Percentiles rank a stretch among this genome's conserved stretches.
Evolutionary conservation across 2,113 vertebrate species (phyloP).

Genomic region (Notarius quadriscutis): DNA sequence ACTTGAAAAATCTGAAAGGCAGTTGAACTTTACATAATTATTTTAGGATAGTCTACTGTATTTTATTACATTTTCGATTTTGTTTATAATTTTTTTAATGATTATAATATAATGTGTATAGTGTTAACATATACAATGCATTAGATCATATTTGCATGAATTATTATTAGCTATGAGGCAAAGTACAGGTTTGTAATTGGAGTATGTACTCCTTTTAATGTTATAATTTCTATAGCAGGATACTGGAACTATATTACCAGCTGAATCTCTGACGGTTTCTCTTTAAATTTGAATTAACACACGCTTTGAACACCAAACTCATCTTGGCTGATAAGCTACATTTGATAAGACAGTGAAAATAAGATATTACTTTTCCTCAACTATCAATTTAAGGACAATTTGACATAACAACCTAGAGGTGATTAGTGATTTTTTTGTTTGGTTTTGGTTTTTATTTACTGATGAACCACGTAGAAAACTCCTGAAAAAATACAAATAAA

Average conservation of each 20-base stretch:
- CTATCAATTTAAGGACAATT: not conserved
- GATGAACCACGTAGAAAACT: not conserved
- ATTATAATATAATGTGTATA: no score
- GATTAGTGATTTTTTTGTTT: not conserved
- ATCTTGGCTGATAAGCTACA: not conserved
- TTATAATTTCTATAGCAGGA: not conserved
- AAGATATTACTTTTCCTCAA: not conserved
- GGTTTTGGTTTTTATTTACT: not conserved
- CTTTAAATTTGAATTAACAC: not conserved
- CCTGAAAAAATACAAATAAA: no score
- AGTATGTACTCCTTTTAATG: no score
- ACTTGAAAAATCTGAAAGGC: no score
- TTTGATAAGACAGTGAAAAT: not conserved
- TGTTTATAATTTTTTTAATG: no score
- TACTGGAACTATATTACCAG: not conserved
- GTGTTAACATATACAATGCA: no score
- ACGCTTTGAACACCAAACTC: not conserved
- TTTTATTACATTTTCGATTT: no score
- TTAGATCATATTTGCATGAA: no score
- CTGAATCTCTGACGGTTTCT: not conserved
- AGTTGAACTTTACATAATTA: no score
- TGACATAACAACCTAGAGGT: not conserved
- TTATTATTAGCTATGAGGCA: no score
- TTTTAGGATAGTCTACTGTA: no score
- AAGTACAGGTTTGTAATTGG: no score